Evolutionary conservation across 2,113 vertebrate species (phyloP), one percentile per base, ranked within the genome.

Genomic region (Callaeas wilsoni): DNA sequence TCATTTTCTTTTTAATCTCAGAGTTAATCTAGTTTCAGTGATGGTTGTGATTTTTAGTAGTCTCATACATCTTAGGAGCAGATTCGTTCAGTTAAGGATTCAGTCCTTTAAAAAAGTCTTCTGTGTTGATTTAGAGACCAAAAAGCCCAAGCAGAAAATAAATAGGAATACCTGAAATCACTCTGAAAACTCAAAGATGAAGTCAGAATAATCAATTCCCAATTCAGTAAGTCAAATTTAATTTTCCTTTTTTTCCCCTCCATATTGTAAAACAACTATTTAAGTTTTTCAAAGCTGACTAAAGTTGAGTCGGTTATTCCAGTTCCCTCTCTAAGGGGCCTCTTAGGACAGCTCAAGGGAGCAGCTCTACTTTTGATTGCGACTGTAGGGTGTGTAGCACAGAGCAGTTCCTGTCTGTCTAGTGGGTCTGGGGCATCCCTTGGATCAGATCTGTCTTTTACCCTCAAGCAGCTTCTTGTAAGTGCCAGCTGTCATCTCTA

Each of bases 401-500:
- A 46, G 30, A 65, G 22, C 32, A 46, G 22, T 65, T 65, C 63
- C 32, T 46, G 63, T 65, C 10, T 29, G 59, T 27, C 59, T 62
- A 20, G n/a, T 4, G 18, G 41, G 37, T 41, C 8, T 62, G 41
- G 4, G 8, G 37, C 11, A 29, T 41, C 22, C 22, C 12, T 39
- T 6, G 6, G 60, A 62, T 41, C 37, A 30, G 8, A 29, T 41
- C 27, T 29, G 60, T 37, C 16, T 41, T 41, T 62, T 41, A 12
- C 26, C 60, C 39, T 32, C 0, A 7, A 10, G 20, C 20, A 13
- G 9, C 9, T 42, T 64, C 32, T 44, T 2, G 4, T 11, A 46
- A 46, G 16, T 1, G 1, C 26, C 10, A 1, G 16, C 16, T 4
- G 4, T 46, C 22, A 46, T n/a, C 22, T 67, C 42, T 46, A n/a